A percentile compares a stretch with the other conserved stretches of the same genome.
phyloP scores from a whole-genome alignment of 1,140 invertebrate genomes.

The Pararge aegeria region DNA sequence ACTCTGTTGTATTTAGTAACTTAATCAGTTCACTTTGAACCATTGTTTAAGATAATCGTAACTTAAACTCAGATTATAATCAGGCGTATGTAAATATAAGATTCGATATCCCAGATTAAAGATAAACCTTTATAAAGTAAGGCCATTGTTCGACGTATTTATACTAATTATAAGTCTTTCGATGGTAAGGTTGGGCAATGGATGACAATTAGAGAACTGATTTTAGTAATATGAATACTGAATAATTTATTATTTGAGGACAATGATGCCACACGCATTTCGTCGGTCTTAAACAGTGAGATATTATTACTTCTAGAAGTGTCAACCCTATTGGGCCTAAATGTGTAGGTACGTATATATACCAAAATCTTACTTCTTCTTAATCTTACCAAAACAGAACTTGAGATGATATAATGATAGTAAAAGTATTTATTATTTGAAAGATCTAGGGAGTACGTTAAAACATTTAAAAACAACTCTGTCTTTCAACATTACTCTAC shows the following conservation, averaged over 20 bases:
- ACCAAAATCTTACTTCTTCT: too few relatives aligned
- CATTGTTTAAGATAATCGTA: background rate
- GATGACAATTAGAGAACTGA: conserved; percentile 16
- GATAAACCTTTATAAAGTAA: too few relatives aligned
- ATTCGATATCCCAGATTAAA: conserved; percentile 11
- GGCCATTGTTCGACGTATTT: conserved; percentile 9
- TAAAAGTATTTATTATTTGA: too few relatives aligned
- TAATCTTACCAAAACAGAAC: too few relatives aligned
- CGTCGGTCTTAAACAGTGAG: background rate
- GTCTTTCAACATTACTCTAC: too few relatives aligned
- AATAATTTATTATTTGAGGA: conserved; percentile 5
- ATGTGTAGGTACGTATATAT: too few relatives aligned
- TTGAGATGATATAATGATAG: too few relatives aligned
- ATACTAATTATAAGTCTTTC: background rate
- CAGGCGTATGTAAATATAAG: background rate
- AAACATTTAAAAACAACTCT: too few relatives aligned
- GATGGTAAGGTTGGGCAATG: background rate
- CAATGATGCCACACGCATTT: conserved; percentile 11
- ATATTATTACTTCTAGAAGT: too few relatives aligned
- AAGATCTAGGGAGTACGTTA: too few relatives aligned
- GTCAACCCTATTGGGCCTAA: too few relatives aligned
- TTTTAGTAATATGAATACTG: background rate
- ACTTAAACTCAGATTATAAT: background rate
- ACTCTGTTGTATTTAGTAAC: too few relatives aligned
- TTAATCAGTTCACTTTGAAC: background rate